Percentiles rank a stretch among this genome's conserved stretches.
Evolutionary conservation across 2,888 invertebrate species (phyloP).

Genomic region (Resseliella maxima): DNA sequence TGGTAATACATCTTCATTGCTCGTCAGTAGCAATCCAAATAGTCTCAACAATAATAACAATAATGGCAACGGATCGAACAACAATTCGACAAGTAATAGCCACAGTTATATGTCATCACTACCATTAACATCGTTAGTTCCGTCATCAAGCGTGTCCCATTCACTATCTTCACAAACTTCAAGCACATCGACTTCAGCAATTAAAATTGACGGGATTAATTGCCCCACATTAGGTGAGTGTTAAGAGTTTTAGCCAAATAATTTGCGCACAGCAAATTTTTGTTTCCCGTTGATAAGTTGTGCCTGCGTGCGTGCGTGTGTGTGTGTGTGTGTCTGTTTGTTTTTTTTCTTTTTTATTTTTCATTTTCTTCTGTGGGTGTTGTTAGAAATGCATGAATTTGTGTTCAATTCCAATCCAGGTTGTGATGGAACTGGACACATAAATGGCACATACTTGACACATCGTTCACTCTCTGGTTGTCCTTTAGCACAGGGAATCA

Average conservation of each 20-base stretch:
- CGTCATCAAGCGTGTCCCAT: constrained; percentile 51
- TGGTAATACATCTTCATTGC: constrained; percentile 32
- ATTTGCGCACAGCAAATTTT: no score
- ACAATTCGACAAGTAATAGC: background rate
- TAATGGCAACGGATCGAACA: background rate
- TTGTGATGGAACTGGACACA: constrained; percentile 76
- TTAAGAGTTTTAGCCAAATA: background rate
- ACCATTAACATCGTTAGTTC: constrained; percentile 39
- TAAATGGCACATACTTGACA: constrained; percentile 83
- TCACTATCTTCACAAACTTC: constrained; percentile 25
- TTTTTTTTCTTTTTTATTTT: background rate
- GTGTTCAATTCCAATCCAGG: constrained; percentile 62
- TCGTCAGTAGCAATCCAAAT: constrained; percentile 24
- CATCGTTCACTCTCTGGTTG: constrained; percentile 82
- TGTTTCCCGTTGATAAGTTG: no score
- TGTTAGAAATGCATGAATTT: background rate
- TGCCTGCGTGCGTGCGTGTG: no score
- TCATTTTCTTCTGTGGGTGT: background rate
- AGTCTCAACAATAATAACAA: constrained; percentile 22
- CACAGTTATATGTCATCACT: constrained; percentile 39
- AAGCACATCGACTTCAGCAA: constrained; percentile 70
- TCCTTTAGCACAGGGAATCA: constrained; percentile 78
- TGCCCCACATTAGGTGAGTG: constrained; percentile 77
- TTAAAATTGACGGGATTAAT: constrained; percentile 83
- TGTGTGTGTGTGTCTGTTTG: background rate